Conservation (phyloP, 2,888 invertebrate species). For the Diarsia rubi region DNA sequence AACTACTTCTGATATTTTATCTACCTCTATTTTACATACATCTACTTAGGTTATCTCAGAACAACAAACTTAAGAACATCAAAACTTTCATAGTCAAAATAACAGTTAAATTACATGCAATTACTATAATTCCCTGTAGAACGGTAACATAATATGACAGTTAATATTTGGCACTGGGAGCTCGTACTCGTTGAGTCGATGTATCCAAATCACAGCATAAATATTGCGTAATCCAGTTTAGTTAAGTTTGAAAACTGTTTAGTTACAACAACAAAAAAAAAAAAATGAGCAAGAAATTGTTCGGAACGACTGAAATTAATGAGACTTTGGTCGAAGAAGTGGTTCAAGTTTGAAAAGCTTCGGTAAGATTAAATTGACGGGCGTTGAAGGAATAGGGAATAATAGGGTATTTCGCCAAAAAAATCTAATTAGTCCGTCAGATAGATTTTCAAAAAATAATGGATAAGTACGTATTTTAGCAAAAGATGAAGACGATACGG, state of each 20-base stretch:
- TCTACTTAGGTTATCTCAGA: neutral
- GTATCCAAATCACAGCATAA: slow-evolving; percentile 18
- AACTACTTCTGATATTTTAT: neutral
- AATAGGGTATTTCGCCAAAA: too few species aligned
- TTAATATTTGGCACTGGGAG: slow-evolving; percentile 40
- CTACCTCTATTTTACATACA: neutral
- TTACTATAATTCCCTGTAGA: slow-evolving; percentile 22
- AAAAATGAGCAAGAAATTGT: slow-evolving; percentile 4
- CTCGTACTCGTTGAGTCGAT: neutral
- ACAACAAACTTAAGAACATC: neutral
- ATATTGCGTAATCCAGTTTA: slow-evolving; percentile 11
- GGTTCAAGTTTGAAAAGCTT: slow-evolving; percentile 24
- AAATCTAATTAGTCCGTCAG: too few species aligned
- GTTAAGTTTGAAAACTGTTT: neutral
- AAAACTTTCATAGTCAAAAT: slow-evolving; percentile 2
- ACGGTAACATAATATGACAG: slow-evolving; percentile 2
- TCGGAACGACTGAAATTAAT: slow-evolving; percentile 23
- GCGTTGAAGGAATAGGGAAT: slow-evolving; percentile 3
- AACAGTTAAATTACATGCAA: slow-evolving; percentile 23
- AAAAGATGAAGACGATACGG: too few species aligned
- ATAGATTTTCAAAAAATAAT: too few species aligned
- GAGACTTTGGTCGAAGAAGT: neutral
- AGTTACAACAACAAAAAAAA: too few species aligned
- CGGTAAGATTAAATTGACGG: slow-evolving; percentile 11
- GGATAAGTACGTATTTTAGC: too few species aligned